Base-by-base conservation (phyloP, 2,888 invertebrate genomes). In the Dryobotodes eremita region DNA sequence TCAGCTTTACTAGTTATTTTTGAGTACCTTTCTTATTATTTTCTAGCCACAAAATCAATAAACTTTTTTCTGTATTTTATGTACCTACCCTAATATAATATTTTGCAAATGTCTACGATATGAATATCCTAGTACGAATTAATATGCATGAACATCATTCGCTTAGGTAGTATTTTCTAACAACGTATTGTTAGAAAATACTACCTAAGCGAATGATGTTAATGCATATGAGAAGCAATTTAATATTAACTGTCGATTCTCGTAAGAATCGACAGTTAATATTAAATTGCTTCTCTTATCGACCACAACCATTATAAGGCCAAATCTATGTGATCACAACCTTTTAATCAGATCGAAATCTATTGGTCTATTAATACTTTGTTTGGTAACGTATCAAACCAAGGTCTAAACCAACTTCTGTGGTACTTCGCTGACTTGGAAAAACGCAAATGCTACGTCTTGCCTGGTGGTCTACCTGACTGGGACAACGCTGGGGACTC, bases 371-470 rank as follows among this genome's bases (percentile, higher is more conserved):
- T 10, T 69, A 36, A 69, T 53, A 11, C 10, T 2, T 42, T 42
- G 48, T 74, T 55, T 42, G 46, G 10, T 26, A 42, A 36, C 36
- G 1, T 17, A 68, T 31, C 0, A 61, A 75, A 84, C 11, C 2
- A 88, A 98, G 98, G 98, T 89, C 95, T 98, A 79, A 98, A 99
- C 96, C 99, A 99, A 95, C 95, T 99, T 72, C 97, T 99, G 75
- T 99, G 99, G 99, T 99, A 99, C 93, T 99, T 98, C 93, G 98
- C 99, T 53, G 98, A 98, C 85, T 94, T 99, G 94, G 99, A 99
- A 94, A 98, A 98, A 91, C 96, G 97, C 74, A 98, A 98, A 92
- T 99, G 99, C 92, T 98, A 98, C 93, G 97, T 97, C 13, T 94
- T 98, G 59, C 98, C 98, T 0, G 98, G 97, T 42, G 98, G 98